A percentile compares a stretch with the other conserved stretches of the same genome.
phyloP scores from a whole-genome alignment of 1,140 invertebrate genomes.

The Cheumatopsyche charites region DNA sequence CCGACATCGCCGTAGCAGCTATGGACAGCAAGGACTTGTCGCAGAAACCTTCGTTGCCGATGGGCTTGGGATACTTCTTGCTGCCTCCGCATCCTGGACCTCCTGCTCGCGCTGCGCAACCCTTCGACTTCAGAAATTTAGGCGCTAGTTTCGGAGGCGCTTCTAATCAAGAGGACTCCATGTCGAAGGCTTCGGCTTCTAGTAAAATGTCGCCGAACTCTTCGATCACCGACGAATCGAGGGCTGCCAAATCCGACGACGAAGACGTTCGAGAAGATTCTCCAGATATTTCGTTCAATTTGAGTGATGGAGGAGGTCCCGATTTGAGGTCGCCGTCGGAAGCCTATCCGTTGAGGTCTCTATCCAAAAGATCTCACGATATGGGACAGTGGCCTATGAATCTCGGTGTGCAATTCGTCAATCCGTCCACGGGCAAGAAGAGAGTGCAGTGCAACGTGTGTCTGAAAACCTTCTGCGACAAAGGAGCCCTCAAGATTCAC shows the following conservation, averaged over 20 bases:
- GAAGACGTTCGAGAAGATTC: conserved; percentile 45
- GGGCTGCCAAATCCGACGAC: conserved; percentile 44
- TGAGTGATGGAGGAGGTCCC: conserved; percentile 48
- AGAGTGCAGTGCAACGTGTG: conserved; percentile 98
- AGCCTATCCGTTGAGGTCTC: conserved; percentile 29
- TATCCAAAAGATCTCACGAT: conserved; percentile 47
- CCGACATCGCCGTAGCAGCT: conserved; percentile 3
- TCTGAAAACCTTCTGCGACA: conserved; percentile 99
- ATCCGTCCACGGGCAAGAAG: conserved; percentile 92
- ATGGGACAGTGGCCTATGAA: conserved; percentile 72
- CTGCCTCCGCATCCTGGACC: conserved; percentile 54
- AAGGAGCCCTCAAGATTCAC: conserved; percentile 98
- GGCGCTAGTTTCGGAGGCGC: conserved; percentile 60
- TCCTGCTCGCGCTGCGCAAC: conserved; percentile 51
- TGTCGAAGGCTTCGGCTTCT: conserved; percentile 32
- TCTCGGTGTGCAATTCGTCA: conserved; percentile 87
- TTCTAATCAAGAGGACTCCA: conserved; percentile 45
- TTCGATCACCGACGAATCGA: conserved; percentile 48
- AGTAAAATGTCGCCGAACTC: conserved; percentile 47
- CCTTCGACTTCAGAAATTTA: conserved; percentile 61
- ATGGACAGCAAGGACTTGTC: conserved; percentile 47
- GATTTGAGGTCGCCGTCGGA: conserved; percentile 54
- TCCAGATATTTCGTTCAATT: conserved; percentile 49
- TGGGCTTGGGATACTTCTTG: conserved; percentile 60
- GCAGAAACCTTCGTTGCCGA: conserved; percentile 52